Percentiles rank a stretch among this genome's conserved stretches.
These are phyloP conservation scores for Petroica traversi DNA, from an alignment of 2,113 vertebrate genomes.

Conservation along the genomic window DNA sequence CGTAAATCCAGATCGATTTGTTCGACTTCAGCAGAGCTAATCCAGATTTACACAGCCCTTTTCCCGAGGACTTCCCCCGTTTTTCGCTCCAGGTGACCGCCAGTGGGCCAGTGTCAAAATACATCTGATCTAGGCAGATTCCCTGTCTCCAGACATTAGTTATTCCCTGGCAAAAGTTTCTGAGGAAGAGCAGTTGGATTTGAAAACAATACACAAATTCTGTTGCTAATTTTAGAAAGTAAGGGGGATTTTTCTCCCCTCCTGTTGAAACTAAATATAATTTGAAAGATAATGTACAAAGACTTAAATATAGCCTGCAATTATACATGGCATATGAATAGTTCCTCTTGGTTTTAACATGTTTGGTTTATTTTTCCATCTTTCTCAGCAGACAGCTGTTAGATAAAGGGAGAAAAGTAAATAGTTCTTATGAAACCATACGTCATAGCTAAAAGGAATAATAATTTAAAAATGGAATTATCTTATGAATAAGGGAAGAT, in stretches of 20 bases:
- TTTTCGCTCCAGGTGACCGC: slow-evolving; percentile 1
- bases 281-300: slow-evolving; percentile 34
- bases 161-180: slow-evolving; percentile 30
- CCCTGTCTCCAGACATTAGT: slow-evolving; percentile 36
- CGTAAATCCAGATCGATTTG: neutral
- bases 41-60: slow-evolving; percentile 29
- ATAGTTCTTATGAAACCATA: slow-evolving; percentile 41
- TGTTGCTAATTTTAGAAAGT: slow-evolving; percentile 51
- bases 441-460: neutral
- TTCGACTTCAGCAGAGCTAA: neutral
- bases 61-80: neutral
- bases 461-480: neutral
- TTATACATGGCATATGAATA: slow-evolving; percentile 21
- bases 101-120: slow-evolving; percentile 26
- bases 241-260: neutral
- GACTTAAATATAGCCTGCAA: slow-evolving; percentile 42
- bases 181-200: neutral
- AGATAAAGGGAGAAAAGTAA: slow-evolving; percentile 56
- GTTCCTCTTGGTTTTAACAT: slow-evolving; percentile 1
- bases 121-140: slow-evolving; percentile 7
- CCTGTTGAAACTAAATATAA: slow-evolving; percentile 49
- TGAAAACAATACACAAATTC: slow-evolving; percentile 41
- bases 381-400: slow-evolving; percentile 49
- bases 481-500: neutral
- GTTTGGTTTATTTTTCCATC: slow-evolving; percentile 40